phyloP scores from a whole-genome alignment of 2,113 vertebrate genomes.

The Brienomyrus brachyistius region DNA sequence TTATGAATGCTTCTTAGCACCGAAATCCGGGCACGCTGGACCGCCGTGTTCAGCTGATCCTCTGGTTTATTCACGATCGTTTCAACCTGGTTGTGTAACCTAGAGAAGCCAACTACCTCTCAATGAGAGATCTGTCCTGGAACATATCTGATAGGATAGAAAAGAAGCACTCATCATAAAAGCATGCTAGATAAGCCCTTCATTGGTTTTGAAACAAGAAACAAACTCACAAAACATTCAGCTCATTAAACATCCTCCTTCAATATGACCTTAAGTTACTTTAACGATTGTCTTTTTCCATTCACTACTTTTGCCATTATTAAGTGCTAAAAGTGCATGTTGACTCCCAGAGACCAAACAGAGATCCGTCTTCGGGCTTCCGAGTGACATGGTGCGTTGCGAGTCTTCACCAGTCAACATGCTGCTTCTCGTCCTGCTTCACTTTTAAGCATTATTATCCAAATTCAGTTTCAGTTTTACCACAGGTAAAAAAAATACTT shows the following conservation, averaged over 20 bases:
- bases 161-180: not conserved
- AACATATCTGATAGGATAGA: not conserved
- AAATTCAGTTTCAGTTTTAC: not conserved
- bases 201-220: not conserved
- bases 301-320: not conserved
- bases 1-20: slow-evolving; percentile 9
- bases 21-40: not conserved
- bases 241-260: not conserved
- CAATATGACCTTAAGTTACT: not conserved
- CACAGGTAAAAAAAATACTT: not conserved
- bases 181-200: not conserved
- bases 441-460: not conserved
- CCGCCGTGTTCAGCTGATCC: not conserved
- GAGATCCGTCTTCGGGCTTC: not conserved
- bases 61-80: not conserved
- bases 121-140: not conserved
- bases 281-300: not conserved
- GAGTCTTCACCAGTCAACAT: not conserved
- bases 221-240: not conserved
- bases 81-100: not conserved
- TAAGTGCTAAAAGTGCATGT: not conserved
- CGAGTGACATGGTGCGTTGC: not conserved
- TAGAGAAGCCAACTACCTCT: not conserved
- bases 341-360: not conserved
- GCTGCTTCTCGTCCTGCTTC: not conserved